Evolutionary conservation across 1,140 invertebrate genomes (phyloP).

Genomic region (Dolichoris vasculosae): DNA sequence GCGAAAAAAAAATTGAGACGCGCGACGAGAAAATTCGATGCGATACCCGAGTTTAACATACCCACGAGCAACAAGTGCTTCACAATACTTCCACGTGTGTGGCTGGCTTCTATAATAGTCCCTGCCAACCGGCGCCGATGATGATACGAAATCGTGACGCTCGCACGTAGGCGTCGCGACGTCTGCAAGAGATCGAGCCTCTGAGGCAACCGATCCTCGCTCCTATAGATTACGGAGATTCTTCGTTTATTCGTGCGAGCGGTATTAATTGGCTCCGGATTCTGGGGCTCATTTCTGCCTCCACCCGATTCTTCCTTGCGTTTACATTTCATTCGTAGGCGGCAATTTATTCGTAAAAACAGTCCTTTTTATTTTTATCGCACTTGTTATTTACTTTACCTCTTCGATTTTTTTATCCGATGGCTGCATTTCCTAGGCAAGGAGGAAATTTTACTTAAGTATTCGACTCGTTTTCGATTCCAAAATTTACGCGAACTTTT

Average conservation of each 20-base stretch:
- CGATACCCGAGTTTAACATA: neutral
- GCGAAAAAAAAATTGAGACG: neutral
- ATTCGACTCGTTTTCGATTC: too few relatives aligned
- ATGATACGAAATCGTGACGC: constrained; percentile 17
- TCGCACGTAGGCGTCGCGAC: neutral
- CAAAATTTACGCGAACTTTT: too few relatives aligned
- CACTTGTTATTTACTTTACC: too few relatives aligned
- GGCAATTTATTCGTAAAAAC: too few relatives aligned
- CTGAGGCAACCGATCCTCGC: neutral
- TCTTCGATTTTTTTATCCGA: too few relatives aligned
- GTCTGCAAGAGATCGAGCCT: constrained; percentile 17
- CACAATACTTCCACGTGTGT: constrained; percentile 38
- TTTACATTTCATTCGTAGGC: too few relatives aligned
- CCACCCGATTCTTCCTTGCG: too few relatives aligned
- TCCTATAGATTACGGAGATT: neutral
- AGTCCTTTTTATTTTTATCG: too few relatives aligned
- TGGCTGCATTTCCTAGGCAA: too few relatives aligned
- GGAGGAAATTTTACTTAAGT: too few relatives aligned
- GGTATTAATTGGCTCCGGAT: too few relatives aligned
- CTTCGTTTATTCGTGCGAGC: neutral
- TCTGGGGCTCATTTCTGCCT: too few relatives aligned
- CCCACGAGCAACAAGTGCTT: constrained; percentile 31
- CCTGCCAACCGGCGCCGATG: neutral
- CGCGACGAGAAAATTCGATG: neutral
- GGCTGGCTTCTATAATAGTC: neutral